Evolutionary conservation across 2,888 invertebrate genomes (phyloP), one percentile per base, ranked within the genome.

Genomic region (Smittia aterrima): DNA sequence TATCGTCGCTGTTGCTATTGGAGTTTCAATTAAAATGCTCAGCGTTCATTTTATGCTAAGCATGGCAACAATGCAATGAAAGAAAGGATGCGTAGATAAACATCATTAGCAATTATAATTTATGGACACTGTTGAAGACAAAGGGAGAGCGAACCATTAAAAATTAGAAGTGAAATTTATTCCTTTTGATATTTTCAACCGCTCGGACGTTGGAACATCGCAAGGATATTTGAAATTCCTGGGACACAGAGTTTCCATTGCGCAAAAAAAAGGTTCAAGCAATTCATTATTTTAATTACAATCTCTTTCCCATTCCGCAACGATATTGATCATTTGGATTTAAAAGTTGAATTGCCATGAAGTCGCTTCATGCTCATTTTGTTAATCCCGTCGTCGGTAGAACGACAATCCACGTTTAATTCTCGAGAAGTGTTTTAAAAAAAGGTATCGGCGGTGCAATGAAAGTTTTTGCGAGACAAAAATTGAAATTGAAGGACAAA

Each of bases 91-190:
- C 20, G 20, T 18, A 66, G 16, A 27, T 20, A 25, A 66, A 66
- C 38, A 70, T 62, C 72, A 72, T 72, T 72, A 62, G 58, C 72
- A 72, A 72, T 72, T 72, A 72, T 72, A 72, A 72, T 72, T 72
- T 72, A 72, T 54, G 70, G 58, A 58, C 2, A 11, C 9, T 58
- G 22, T 20, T 6, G 20, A 64, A 18, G 24, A 64, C 16, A 27
- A n/a, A 20, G 64, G 13, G 58, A 58, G 27, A 9, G 3, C 16
- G 27, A 27, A 16, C 64, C 25, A 64, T 64, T 58, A 58, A 27
- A 64, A 64, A 64, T 64, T 64, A 58, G 58, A 64, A 64, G 20
- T 6, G n/a, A 25, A 64, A 64, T 64, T 64, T 64, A 64, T 64
- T 4, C 64, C 9, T 64, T 64, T 64, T 24, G 22, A 22, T 22